Conservation (phyloP, 2,113 vertebrate genomes). For the Fregetta grallaria region DNA sequence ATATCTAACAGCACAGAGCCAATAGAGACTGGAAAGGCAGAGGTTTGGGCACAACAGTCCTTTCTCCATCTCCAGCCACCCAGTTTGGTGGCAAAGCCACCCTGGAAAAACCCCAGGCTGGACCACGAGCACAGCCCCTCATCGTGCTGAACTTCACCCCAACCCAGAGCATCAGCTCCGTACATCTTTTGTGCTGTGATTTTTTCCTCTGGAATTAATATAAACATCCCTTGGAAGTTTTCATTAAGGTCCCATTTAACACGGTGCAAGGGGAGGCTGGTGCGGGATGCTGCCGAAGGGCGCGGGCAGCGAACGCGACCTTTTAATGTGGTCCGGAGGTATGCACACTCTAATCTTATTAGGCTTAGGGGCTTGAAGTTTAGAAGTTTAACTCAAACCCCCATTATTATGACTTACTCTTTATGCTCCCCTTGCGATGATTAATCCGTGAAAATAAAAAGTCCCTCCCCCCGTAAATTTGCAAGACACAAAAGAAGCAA, state of each 20-base stretch:
- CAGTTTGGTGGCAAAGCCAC: neutral
- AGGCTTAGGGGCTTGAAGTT: neutral
- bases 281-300: neutral
- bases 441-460: neutral
- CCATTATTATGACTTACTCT: neutral
- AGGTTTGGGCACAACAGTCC: neutral
- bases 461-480: neutral
- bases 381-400: conserved; percentile 19
- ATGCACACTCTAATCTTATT: neutral
- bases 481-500: neutral
- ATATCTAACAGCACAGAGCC: neutral
- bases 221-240: neutral
- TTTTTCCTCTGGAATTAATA: neutral
- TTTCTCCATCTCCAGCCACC: neutral
- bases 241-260: neutral
- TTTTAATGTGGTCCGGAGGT: neutral
- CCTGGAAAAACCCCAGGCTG: neutral
- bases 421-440: neutral
- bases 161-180: neutral
- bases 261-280: neutral
- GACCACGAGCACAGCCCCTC: neutral
- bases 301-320: neutral
- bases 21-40: accelerated
- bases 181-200: neutral
- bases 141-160: neutral